Conservation (phyloP, 2,113 vertebrate species). For the Axis porcinus region DNA sequence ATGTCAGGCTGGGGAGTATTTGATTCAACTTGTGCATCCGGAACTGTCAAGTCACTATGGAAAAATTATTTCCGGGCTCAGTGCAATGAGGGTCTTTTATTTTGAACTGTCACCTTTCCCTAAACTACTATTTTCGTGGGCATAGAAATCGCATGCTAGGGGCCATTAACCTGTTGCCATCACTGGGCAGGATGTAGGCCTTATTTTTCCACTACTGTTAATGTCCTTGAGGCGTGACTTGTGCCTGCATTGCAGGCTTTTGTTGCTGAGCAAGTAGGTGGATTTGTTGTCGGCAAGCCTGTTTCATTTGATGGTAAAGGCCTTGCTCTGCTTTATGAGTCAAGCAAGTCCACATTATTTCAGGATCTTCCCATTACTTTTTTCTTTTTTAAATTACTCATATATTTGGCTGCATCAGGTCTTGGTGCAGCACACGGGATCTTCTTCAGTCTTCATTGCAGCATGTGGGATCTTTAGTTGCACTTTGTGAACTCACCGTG, state of each 20-base stretch:
- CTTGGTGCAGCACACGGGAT: rapidly evolving
- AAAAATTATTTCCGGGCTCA: neutral
- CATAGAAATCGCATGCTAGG: neutral
- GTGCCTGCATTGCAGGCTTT: neutral
- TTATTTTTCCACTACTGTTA: neutral
- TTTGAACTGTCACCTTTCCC: neutral
- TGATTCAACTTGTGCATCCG: neutral
- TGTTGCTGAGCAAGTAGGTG: neutral
- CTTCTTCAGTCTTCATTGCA: neutral
- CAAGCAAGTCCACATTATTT: neutral
- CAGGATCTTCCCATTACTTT: neutral
- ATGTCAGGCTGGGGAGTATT: neutral
- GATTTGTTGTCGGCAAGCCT: neutral
- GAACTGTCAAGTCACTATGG: neutral
- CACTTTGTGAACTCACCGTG: neutral
- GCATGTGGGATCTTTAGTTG: neutral
- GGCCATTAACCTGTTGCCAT: neutral
- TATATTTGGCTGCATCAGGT: neutral
- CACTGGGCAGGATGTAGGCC: neutral
- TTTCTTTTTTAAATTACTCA: neutral
- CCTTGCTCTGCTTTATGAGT: neutral
- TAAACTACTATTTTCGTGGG: neutral
- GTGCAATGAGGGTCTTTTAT: neutral
- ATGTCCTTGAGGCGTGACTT: neutral
- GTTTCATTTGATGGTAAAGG: neutral